phyloP scores from a whole-genome alignment of 2,113 vertebrate genomes.

The Neodon shergylaensis region DNA sequence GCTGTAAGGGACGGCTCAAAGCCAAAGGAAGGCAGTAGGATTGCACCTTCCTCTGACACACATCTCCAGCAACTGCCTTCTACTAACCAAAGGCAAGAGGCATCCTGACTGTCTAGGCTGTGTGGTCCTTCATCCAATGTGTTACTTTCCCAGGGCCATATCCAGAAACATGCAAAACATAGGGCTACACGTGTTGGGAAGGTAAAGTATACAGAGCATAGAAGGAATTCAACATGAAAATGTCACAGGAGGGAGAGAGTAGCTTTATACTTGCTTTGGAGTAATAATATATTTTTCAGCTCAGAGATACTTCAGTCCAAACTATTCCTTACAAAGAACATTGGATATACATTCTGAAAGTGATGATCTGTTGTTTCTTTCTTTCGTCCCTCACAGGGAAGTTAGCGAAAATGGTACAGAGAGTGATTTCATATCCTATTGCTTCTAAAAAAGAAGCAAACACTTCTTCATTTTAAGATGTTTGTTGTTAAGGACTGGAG shows the following conservation, averaged over 20 bases:
- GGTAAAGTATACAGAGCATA: not conserved
- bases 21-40: not conserved
- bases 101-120: not conserved
- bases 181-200: accelerated
- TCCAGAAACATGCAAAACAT: not conserved
- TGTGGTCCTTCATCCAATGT: not conserved
- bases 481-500: not conserved
- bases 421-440: not conserved
- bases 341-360: not conserved
- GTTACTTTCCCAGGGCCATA: not conserved
- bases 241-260: not conserved
- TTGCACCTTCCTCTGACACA: not conserved
- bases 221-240: not conserved
- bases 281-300: not conserved
- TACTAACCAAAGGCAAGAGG: not conserved
- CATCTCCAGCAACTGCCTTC: not conserved
- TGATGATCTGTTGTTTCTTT: not conserved
- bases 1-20: not conserved
- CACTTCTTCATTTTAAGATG: not conserved
- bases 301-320: not conserved
- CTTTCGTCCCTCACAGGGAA: not conserved
- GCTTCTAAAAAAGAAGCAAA: not conserved
- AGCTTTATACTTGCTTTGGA: not conserved
- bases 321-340: not conserved
- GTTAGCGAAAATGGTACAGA: not conserved